Percentiles rank a stretch among this genome's conserved stretches.
phyloP scores from a whole-genome alignment of 1,140 invertebrate genomes.

The Aphidius ervi region DNA sequence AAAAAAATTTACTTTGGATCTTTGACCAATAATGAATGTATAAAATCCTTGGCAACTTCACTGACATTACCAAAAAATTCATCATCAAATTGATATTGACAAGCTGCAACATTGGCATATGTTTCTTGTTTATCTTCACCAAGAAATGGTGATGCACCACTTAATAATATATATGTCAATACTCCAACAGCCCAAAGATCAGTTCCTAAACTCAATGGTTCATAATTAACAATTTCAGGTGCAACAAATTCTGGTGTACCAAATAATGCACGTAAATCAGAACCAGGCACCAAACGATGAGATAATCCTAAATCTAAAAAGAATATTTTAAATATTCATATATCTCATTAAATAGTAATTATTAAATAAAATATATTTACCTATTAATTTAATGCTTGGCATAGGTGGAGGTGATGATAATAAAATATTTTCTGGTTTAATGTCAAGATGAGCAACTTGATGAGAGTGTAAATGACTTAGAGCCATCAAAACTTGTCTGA shows the following conservation, averaged over 20 bases:
- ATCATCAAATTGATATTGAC: constrained; percentile 64
- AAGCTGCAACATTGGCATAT: constrained; percentile 65
- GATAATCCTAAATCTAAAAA: constrained; percentile 64
- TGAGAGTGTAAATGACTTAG: constrained; percentile 65
- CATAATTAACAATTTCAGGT: constrained; percentile 68
- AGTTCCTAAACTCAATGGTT: constrained; percentile 62
- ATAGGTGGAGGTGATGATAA: constrained; percentile 55
- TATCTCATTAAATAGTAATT: neutral
- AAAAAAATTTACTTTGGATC: constrained; percentile 55
- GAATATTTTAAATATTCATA: neutral
- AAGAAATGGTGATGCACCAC: constrained; percentile 64
- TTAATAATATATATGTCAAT: constrained; percentile 64
- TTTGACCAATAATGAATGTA: constrained; percentile 56
- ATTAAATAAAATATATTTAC: constrained; percentile 29
- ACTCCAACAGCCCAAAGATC: constrained; percentile 72
- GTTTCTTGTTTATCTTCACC: constrained; percentile 64
- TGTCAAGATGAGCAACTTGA: constrained; percentile 68
- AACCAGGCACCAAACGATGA: constrained; percentile 53
- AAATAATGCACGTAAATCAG: constrained; percentile 55
- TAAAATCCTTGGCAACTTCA: constrained; percentile 61
- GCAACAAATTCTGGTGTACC: constrained; percentile 62
- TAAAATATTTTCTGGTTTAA: constrained; percentile 67
- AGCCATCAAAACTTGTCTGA: constrained; percentile 64
- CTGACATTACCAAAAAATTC: constrained; percentile 61
- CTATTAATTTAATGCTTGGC: constrained; percentile 58